Base-by-base conservation (phyloP, 2,888 invertebrate species). In the Ophion costatus region DNA sequence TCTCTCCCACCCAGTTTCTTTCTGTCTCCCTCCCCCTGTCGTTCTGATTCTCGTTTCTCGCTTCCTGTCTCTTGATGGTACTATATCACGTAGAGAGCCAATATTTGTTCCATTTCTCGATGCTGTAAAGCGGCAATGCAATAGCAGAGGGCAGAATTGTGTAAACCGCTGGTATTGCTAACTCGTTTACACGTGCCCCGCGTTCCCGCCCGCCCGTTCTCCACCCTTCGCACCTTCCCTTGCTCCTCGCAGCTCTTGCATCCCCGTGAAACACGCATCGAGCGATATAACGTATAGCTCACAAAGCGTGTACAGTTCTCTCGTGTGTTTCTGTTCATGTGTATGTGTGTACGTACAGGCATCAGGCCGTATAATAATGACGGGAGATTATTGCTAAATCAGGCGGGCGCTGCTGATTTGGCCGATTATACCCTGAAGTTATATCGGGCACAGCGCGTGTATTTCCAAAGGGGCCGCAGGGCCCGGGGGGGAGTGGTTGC, bases 321-420 rank as follows among this genome's bases (percentile, higher is more conserved):
- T 56, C 24, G 9, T n/a, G n/a, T 29, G 29, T 76, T 38, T 3
- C 7, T 5, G 38, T 29, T 29, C 2, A 0, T 51, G 51, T 14
- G 14, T 51, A 6, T 73, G 17, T 57, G 33, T 51, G 64, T 51
- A 51, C 61, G 57, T 70, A 79, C 20, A 20, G 76, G 77, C 69
- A 70, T n/a, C 57, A 66, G 45, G 66, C 45, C 56, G 78, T 76
- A 81, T 86, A 83, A 82, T 83, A 86, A 83, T 81, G 83, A 78
- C 67, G 24, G 75, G 84, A 57, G 87, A 85, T 87, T 89, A 89
- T 87, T 88, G 88, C 89, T 84, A 89, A 89, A 88, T 89, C 87
- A 88, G 86, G 87, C 88, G 88, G 88, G 90, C 87, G 89, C 88
- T 86, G 89, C 80, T 86, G 87, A 88, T 88, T 86, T 85, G 85